phyloP scores from a whole-genome alignment of 2,797 vertebrate genomes.

The Sebastes umbrosus region DNA sequence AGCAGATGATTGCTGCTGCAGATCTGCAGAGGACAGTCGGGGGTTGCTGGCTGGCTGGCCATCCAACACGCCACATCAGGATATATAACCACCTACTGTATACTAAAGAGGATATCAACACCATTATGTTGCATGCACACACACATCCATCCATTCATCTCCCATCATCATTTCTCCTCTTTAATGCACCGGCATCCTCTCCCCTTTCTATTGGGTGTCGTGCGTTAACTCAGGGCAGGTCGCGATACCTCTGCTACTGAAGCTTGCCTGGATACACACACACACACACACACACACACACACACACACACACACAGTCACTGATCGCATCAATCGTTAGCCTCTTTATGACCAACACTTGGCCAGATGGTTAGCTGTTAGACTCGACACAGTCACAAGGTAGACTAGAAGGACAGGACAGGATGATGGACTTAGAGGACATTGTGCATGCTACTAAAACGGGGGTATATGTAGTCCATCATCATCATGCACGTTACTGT shows the following conservation, averaged over 20 bases:
- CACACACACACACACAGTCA: background rate
- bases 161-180: background rate
- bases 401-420: background rate
- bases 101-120: background rate
- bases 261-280: conserved; percentile 46
- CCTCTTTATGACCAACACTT: conserved; percentile 13
- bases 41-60: conserved; percentile 12
- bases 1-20: conserved; percentile 63
- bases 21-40: conserved; percentile 49
- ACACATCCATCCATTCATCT: conserved; percentile 29
- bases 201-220: conserved; percentile 9
- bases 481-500: background rate
- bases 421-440: conserved; percentile 22
- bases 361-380: background rate
- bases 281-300: background rate
- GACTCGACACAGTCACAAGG: background rate
- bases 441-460: conserved; percentile 9
- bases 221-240: conserved; percentile 38
- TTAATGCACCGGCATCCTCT: conserved; percentile 39
- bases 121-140: conserved; percentile 1
- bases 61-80: background rate
- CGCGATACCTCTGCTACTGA: conserved; percentile 32
- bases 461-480: background rate
- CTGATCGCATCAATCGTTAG: conserved; percentile 34
- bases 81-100: background rate